These are phyloP conservation scores for Nicator chloris DNA, from an alignment of 2,113 vertebrate genomes.

Conservation along the genomic window DNA sequence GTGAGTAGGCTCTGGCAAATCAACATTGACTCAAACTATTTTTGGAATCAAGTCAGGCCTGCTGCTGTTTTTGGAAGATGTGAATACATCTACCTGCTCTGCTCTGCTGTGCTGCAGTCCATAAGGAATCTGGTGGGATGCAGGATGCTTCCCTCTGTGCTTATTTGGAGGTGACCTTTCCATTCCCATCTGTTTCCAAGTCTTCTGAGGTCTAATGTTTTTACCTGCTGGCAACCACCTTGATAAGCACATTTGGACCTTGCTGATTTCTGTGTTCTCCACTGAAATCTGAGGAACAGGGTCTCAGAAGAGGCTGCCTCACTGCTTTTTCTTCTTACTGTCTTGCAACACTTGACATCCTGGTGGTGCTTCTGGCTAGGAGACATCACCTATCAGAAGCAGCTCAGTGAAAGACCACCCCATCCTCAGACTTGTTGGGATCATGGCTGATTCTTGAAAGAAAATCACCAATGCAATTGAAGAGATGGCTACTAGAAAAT, in stretches of 20 bases:
- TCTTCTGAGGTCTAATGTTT: not conserved
- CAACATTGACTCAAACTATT: constrained; percentile 38
- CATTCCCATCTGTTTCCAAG: not conserved
- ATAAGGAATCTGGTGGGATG: not conserved
- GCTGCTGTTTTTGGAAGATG: constrained; percentile 31
- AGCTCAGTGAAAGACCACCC: not conserved
- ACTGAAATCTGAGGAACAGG: not conserved
- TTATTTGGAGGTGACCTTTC: constrained; percentile 18
- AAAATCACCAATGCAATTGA: not conserved
- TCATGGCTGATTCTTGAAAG: not conserved
- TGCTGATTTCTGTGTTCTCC: not conserved
- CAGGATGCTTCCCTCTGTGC: not conserved
- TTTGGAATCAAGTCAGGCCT: constrained; percentile 45
- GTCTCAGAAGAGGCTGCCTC: not conserved
- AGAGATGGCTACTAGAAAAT: not conserved
- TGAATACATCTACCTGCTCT: constrained; percentile 27
- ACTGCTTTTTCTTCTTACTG: not conserved
- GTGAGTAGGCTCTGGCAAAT: constrained; percentile 47
- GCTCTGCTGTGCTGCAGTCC: not conserved
- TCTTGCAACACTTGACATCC: not conserved
- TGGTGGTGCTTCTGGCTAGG: not conserved
- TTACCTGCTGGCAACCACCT: not conserved
- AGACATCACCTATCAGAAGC: not conserved
- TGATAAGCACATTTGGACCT: not conserved
- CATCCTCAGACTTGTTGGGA: not conserved